Conservation (phyloP, 2,888 invertebrate genomes). For the Agonopterix subpropinquella region DNA sequence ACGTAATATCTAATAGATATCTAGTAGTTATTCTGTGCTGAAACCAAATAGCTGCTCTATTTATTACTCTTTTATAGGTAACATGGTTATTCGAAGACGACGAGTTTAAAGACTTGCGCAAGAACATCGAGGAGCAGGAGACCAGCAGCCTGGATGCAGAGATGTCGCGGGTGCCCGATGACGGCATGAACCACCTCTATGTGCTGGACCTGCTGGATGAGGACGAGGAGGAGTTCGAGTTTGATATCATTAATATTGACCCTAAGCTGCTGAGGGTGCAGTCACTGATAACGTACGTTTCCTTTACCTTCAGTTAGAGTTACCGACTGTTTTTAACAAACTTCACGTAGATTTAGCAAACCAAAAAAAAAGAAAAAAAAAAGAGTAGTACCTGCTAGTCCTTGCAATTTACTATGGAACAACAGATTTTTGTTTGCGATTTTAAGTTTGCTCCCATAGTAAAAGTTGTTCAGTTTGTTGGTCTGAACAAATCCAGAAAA, state of each 20-base stretch:
- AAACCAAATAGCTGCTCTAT: no score
- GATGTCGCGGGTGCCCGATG: neutral
- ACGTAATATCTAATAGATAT: no score
- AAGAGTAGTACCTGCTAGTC: no score
- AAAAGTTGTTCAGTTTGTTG: no score
- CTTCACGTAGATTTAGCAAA: neutral
- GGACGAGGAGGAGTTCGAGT: slow-evolving; percentile 71
- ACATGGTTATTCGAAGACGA: slow-evolving; percentile 37
- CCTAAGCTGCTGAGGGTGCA: slow-evolving; percentile 43
- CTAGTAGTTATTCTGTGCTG: no score
- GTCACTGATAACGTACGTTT: slow-evolving; percentile 31
- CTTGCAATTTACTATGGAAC: no score
- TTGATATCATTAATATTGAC: slow-evolving; percentile 60
- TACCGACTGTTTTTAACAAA: no score
- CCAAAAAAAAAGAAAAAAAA: no score
- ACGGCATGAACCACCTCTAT: slow-evolving; percentile 7
- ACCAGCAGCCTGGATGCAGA: neutral
- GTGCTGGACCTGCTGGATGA: slow-evolving; percentile 48
- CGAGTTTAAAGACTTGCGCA: slow-evolving; percentile 18
- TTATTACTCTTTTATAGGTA: slow-evolving; percentile 22
- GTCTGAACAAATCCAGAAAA: no score
- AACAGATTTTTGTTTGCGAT: no score
- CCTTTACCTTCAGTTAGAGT: neutral
- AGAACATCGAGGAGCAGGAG: neutral
- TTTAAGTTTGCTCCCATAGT: no score